Evolutionary conservation across 2,888 invertebrate species (phyloP), one percentile per base, ranked within the genome.

Genomic region (Apamea anceps): DNA sequence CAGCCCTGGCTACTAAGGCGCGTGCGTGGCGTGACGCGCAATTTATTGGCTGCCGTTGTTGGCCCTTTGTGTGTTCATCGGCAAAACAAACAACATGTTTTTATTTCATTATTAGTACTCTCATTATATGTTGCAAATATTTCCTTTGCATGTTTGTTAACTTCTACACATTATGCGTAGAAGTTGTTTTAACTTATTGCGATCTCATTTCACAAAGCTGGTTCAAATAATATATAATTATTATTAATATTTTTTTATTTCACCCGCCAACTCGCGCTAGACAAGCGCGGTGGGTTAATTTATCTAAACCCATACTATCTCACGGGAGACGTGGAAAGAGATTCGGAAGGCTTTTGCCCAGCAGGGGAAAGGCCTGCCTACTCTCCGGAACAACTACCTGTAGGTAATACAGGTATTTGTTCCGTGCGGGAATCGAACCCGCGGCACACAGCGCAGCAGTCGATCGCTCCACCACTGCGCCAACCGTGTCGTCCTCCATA

Each of bases 81-180:
- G 87, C 88, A 89, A 88, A 87, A 89, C 91, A 93, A 93, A 94
- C 92, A 93, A 66, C n/a, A 89, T 91, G 93, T 93, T 94, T 93
- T 92, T 91, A 93, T 93, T 94, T 93, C 90, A 93, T 94, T 93
- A 92, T 91, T 83, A 85, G 78, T 66, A 76, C 72, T 77, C 80
- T 78, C 81, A 82, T 78, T 81, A 81, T 73, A 83, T 72, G 85
- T 82, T 82, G 84, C 81, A 74, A 84, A 86, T 87, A 82, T 87
- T 85, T 80, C 76, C 73, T 73, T 84, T 76, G 42, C 25, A 71
- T 77, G 70, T 75, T 74, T 75, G 77, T 85, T 73, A 77, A 65
- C 60, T 87, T 72, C 81, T 88, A 85, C 82, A 85, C 2, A 45
- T 65, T 51, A 45, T 70, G 32, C n/a, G n/a, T 63, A 32, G 7